Evolutionary conservation across 2,888 invertebrate species (phyloP), one percentile per base, ranked within the genome.

Genomic region (Nesidiocoris tenuis): DNA sequence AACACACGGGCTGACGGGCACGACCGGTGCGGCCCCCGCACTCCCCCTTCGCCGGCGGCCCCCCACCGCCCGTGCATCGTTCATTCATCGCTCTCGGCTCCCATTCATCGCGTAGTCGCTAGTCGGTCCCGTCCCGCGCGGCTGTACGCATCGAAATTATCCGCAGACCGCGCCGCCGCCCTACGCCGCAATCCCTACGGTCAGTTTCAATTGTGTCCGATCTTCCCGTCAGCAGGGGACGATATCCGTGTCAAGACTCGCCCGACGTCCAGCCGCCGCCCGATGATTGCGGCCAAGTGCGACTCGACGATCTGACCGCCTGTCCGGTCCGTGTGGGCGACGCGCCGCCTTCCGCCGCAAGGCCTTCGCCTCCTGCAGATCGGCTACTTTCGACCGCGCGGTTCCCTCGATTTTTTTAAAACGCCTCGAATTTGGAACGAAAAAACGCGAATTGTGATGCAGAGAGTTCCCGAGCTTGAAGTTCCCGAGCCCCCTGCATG

Each of bases 391-490:
- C n/a, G n/a, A n/a, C n/a, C n/a, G n/a, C n/a, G n/a, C n/a, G n/a
- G n/a, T n/a, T n/a, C 39, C 39, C 39, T 39, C 39, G 39, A 39
- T 7, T 39, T 39, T 39, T 12, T 39, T 39, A 12, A 12, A 7
- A 12, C 39, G 39, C 12, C 39, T 7, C 39, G 39, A 7, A 12
- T 67, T 39, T 65, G 23, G 57, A 70, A 56, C 57, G 24, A 12
- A 21, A 24, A 24, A 57, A 70, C 61, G 70, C 56, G 65, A 64
- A 74, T 63, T 75, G 75, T 75, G 61, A 75, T 75, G 75, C 75
- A 75, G 75, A 65, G 66, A 75, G 75, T 75, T 75, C 75, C 75
- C 67, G 75, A 75, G 23, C 66, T 75, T 61, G 75, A 75, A 64
- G 75, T 66, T 19, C 57, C 74, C 63, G 75, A 75, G 23, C 57